Percentiles rank a stretch among this genome's conserved stretches.
Conservation (phyloP, 2,888 invertebrate genomes). For the Diaperis boleti region DNA sequence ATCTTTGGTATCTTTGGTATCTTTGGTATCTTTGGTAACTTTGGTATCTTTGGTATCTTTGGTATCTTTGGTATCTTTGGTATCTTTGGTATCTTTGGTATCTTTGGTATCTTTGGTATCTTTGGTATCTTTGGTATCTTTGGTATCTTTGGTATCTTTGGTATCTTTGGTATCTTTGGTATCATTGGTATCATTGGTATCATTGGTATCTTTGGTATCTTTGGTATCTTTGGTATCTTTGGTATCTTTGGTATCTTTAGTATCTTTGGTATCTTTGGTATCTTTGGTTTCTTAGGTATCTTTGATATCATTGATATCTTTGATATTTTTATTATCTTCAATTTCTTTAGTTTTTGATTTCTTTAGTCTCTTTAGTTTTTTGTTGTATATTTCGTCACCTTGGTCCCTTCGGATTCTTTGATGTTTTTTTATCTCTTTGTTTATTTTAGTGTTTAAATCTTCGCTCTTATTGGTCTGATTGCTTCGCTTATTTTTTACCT, state of each 20-base stretch:
- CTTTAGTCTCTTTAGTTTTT: neutral
- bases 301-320: too few relatives aligned
- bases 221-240: neutral
- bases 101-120: too few relatives aligned
- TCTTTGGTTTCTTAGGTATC: neutral
- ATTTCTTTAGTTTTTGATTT: neutral
- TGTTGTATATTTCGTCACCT: neutral
- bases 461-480: too few relatives aligned
- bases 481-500: neutral
- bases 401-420: too few relatives aligned
- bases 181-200: neutral
- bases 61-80: neutral
- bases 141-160: neutral
- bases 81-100: neutral
- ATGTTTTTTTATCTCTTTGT: too few relatives aligned
- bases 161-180: neutral
- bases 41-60: too few relatives aligned
- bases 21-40: slow-evolving; percentile 1
- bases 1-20: neutral
- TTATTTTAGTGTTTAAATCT: too few relatives aligned
- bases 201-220: neutral
- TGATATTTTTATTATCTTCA: too few relatives aligned
- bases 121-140: neutral
- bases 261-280: neutral
- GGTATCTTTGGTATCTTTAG: neutral